Evolutionary conservation across 2,113 vertebrate species (phyloP).

Genomic region (Oceanodroma tethys): DNA sequence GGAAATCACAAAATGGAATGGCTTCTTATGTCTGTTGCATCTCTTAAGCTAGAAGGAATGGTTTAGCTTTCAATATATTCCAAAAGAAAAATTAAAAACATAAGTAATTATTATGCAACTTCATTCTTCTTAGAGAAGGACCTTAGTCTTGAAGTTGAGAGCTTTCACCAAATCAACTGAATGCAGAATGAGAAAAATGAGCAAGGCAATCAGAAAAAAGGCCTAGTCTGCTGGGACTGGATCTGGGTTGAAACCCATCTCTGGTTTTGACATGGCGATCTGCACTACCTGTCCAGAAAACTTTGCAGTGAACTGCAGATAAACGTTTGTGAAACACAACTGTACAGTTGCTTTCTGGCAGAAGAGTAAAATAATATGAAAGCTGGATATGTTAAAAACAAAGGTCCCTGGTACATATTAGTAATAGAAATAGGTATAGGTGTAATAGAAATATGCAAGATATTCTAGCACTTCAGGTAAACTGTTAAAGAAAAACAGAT

Average conservation of each 20-base stretch:
- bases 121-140: background rate
- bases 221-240: background rate
- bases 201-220: background rate
- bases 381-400: background rate
- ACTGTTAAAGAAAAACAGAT: background rate
- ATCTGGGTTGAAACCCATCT: background rate
- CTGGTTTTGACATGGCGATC: background rate
- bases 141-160: background rate
- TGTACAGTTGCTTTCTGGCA: background rate
- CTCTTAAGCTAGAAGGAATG: background rate
- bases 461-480: background rate
- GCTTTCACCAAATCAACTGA: background rate
- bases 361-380: background rate
- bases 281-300: background rate
- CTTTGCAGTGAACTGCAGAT: background rate
- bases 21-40: background rate
- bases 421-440: background rate
- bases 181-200: background rate
- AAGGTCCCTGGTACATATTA: background rate
- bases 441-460: background rate
- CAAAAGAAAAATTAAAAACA: background rate
- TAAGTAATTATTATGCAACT: background rate
- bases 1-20: background rate
- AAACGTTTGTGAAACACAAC: background rate
- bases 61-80: background rate